Base-by-base conservation (phyloP, 2,797 vertebrate genomes). In the Pangasius larnaudii region DNA sequence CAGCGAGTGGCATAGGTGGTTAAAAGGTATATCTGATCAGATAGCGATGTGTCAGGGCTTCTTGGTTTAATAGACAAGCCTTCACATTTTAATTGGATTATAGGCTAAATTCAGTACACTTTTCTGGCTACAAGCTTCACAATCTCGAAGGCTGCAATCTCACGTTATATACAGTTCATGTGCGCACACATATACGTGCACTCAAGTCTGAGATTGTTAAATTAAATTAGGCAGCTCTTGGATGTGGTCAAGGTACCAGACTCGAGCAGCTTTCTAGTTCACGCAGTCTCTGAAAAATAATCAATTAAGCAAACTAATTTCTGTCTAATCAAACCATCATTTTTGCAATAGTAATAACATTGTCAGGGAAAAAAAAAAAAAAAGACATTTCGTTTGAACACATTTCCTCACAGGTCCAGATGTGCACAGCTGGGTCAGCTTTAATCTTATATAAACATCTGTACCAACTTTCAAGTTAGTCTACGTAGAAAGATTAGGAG, bases 401-500 rank as follows among this genome's bases (percentile, higher is more conserved):
- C 82, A 85, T 61, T 67, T 51, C 71, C 33, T 71, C 75, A 59
- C 74, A 75, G 88, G 83, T 49, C 89, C 80, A 89, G 87, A 88
- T 89, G 89, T 89, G 27, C 74, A 81, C 86, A 89, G 90, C 90
- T 90, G 89, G 71, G 85, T 74, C 86, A 58, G 77, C 58, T 90
- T 83, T 79, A 42, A 58, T 80, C 82, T 88, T 89, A 85, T 86
- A 89, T 91, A 91, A 91, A 91, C 90, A 91, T 88, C 51, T 90
- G 72, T 72, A 89, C 80, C 84, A 84, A 58, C 84, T 90, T 87
- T 90, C 79, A 90, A 69, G 88, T 78, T 72, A 81, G 72, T 30
- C 71, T 87, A 10, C n/a, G 39, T 79, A 53, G 56, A 83, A 30
- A 49, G 69, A 61, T 74, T 75, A 61, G 67, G 77, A 61, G 79